phyloP scores from a whole-genome alignment of 2,888 invertebrate species.

The Epirrhoe tristata region DNA sequence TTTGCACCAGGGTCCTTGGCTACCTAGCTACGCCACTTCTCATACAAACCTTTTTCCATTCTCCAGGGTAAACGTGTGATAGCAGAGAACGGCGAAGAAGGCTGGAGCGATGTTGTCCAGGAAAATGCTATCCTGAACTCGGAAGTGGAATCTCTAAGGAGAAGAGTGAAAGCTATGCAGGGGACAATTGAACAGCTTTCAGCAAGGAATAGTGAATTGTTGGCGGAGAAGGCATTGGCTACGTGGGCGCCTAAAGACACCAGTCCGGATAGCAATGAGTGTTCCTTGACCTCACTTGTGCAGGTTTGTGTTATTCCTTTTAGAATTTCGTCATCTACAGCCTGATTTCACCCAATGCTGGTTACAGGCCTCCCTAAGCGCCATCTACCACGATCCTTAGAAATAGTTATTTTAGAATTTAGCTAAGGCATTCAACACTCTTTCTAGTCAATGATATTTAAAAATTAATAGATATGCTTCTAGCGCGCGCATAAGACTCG shows the following conservation, averaged over 20 bases:
- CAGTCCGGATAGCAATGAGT: conserved; percentile 71
- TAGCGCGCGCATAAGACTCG: too few species aligned
- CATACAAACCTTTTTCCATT: not conserved
- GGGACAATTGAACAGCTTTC: conserved; percentile 96
- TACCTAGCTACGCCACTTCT: too few species aligned
- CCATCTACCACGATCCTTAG: too few species aligned
- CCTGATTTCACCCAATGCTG: too few species aligned
- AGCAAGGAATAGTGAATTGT: conserved; percentile 91
- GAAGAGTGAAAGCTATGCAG: conserved; percentile 96
- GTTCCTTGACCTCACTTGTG: conserved; percentile 74
- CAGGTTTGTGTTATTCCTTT: too few species aligned
- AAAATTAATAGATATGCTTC: too few species aligned
- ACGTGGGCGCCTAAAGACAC: conserved; percentile 84
- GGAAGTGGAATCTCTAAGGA: conserved; percentile 94
- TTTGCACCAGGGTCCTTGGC: too few species aligned
- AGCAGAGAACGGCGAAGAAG: conserved; percentile 93
- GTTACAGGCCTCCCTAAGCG: too few species aligned
- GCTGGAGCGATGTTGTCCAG: conserved; percentile 97
- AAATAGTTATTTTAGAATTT: too few species aligned
- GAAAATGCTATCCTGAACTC: conserved; percentile 97
- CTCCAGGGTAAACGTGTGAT: conserved; percentile 93
- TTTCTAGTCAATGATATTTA: too few species aligned
- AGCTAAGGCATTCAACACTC: too few species aligned
- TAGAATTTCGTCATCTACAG: too few species aligned
- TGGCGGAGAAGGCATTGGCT: conserved; percentile 91